A percentile compares a stretch with the other conserved stretches of the same genome.
These are phyloP conservation scores for Myotis findleyi DNA, from an alignment of 2,797 vertebrate species.

Conservation along the genomic window DNA sequence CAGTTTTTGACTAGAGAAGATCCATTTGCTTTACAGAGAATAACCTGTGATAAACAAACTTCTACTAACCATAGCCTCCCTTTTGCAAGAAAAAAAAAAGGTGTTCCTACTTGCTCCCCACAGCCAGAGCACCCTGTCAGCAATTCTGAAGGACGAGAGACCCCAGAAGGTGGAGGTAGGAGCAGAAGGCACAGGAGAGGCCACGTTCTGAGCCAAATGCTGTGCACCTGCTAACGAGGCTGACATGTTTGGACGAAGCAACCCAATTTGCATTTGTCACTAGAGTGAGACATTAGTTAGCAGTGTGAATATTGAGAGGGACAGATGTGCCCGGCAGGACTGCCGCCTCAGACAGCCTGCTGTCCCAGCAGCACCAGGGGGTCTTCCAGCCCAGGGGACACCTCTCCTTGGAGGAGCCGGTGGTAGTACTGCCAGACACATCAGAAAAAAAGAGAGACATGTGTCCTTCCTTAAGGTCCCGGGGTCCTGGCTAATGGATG, in stretches of 20 bases:
- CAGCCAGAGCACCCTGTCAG: not conserved
- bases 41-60: not conserved
- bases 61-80: not conserved
- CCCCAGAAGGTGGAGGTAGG: not conserved
- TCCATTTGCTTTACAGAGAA: not conserved
- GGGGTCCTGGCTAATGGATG: not conserved
- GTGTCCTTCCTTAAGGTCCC: conserved; percentile 31
- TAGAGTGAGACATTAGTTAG: conserved; percentile 72
- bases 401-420: not conserved
- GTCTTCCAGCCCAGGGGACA: conserved; percentile 52
- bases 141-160: conserved; percentile 52
- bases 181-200: conserved; percentile 60
- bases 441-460: conserved; percentile 16
- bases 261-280: conserved; percentile 79
- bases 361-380: conserved; percentile 67
- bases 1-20: not conserved
- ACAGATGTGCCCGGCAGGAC: conserved; percentile 80
- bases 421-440: conserved; percentile 24
- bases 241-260: conserved; percentile 78
- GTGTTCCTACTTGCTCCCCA: not conserved
- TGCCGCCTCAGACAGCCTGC: conserved; percentile 67
- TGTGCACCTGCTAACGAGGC: conserved; percentile 74
- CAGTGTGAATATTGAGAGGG: conserved; percentile 71
- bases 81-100: not conserved
- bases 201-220: conserved; percentile 56